A percentile compares a stretch with the other conserved stretches of the same genome.
These are phyloP conservation scores for Babyrousa celebensis DNA, from an alignment of 2,797 vertebrate genomes.

Conservation along the genomic window DNA sequence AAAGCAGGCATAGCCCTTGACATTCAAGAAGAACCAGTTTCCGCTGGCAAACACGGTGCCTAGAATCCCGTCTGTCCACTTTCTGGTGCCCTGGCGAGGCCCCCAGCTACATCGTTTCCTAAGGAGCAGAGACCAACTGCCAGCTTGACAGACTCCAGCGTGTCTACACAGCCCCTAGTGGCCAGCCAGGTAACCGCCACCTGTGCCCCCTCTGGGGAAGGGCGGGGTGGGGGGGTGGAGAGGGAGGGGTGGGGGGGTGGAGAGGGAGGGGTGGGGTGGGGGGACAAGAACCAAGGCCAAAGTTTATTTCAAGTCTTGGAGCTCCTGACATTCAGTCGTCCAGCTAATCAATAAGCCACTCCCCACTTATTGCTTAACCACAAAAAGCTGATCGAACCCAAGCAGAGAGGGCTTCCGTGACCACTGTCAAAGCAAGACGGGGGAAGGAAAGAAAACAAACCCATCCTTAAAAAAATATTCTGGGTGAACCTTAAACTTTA, in stretches of 20 bases:
- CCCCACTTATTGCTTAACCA: not conserved
- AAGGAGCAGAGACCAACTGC: not conserved
- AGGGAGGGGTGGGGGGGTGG: accelerated
- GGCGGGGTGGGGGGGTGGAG: accelerated
- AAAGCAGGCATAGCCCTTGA: not conserved
- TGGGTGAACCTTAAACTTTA: constrained; percentile 70
- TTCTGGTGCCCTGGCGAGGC: not conserved
- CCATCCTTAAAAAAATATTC: not conserved
- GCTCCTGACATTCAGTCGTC: not conserved
- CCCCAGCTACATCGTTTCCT: constrained; percentile 43
- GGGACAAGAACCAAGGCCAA: not conserved
- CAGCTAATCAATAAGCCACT: not conserved
- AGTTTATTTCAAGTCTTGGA: not conserved
- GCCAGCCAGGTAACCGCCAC: not conserved
- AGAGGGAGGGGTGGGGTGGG: accelerated
- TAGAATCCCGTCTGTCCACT: constrained; percentile 71
- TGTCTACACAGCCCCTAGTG: not conserved
- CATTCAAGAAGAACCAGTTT: constrained; percentile 85
- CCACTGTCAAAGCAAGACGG: not conserved
- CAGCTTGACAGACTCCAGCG: accelerated
- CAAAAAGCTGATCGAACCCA: not conserved
- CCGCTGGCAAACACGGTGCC: constrained; percentile 37
- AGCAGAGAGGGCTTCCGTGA: not conserved
- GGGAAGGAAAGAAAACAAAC: not conserved
- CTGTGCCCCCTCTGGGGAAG: no score